Evolutionary conservation across 2,113 vertebrate genomes (phyloP).

Genomic region (Oryzias melastigma): DNA sequence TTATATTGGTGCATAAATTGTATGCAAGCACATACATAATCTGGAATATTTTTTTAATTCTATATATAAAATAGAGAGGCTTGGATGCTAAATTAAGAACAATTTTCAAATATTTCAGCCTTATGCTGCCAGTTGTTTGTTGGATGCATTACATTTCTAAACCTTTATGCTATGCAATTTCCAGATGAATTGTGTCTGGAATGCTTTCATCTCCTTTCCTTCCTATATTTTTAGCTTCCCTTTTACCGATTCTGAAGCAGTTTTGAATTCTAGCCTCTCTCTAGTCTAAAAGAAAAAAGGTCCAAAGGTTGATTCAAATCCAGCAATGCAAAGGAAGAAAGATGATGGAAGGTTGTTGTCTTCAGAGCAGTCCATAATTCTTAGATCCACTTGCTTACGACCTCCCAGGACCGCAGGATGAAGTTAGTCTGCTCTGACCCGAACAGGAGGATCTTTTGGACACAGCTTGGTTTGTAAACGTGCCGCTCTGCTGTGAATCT

Average conservation of each 20-base stretch:
- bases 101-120: background rate
- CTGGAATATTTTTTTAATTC: background rate
- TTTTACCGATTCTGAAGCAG: too few species aligned
- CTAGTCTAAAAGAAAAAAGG: background rate
- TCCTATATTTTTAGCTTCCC: background rate
- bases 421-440: slow-evolving; percentile 16
- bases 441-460: slow-evolving; percentile 16
- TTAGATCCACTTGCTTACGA: background rate
- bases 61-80: background rate
- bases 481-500: slow-evolving; percentile 9
- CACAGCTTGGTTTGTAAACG: background rate
- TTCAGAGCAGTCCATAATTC: slow-evolving; percentile 13
- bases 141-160: background rate
- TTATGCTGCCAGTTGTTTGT: too few species aligned
- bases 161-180: background rate
- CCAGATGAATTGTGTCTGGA: slow-evolving; percentile 1
- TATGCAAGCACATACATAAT: background rate
- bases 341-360: background rate
- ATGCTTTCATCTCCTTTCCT: background rate
- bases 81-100: background rate
- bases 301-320: too few species aligned
- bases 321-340: background rate
- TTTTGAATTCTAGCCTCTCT: background rate
- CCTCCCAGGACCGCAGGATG: slow-evolving; percentile 4
- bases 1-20: background rate